Conservation (phyloP, 2,113 vertebrate genomes). For the Microcebus jonahi region DNA sequence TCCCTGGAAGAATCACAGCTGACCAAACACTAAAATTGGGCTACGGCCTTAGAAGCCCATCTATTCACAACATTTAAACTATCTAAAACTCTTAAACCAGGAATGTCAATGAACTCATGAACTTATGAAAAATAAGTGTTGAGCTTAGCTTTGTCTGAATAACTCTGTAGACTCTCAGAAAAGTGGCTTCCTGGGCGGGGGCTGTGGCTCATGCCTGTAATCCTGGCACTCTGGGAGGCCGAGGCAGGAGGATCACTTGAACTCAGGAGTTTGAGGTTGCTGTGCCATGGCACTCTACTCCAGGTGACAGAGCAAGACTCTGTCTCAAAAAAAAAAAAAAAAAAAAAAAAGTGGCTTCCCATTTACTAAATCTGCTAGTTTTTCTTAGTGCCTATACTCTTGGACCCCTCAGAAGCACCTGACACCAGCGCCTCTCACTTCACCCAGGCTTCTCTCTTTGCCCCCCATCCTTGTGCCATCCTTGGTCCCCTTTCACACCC, state of each 20-base stretch:
- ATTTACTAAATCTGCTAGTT: background rate
- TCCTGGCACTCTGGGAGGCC: too few species aligned
- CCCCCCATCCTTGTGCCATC: background rate
- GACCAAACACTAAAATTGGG: background rate
- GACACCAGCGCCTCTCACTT: background rate
- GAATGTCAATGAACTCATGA: background rate
- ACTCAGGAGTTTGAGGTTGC: too few species aligned
- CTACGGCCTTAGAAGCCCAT: background rate
- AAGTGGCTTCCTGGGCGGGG: background rate
- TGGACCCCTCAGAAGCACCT: background rate
- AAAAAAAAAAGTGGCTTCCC: too few species aligned
- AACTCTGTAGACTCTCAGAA: background rate
- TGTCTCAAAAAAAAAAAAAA: too few species aligned
- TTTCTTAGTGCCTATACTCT: background rate
- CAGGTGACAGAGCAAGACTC: too few species aligned
- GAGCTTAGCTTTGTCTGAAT: background rate
- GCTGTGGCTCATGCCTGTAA: too few species aligned
- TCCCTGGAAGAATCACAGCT: background rate
- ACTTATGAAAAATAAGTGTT: background rate
- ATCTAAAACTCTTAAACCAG: background rate
- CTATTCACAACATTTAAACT: background rate
- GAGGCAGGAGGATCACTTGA: too few species aligned
- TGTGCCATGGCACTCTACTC: too few species aligned
- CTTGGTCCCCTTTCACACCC: background rate
- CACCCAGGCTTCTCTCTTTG: background rate